These are phyloP conservation scores for Maniola jurtina DNA, from an alignment of 1,140 invertebrate genomes.

Conservation along the genomic window DNA sequence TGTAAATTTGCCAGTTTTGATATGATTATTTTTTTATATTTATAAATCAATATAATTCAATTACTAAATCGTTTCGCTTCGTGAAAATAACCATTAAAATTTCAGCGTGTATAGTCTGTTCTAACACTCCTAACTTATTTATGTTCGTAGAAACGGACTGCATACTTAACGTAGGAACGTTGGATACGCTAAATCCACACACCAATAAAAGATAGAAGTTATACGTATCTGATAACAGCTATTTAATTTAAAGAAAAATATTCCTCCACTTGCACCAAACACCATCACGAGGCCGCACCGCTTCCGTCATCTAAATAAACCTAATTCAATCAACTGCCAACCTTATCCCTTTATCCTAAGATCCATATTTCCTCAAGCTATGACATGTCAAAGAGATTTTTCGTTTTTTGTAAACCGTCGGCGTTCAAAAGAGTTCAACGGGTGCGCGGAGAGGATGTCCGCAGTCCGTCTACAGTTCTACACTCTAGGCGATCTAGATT, in stretches of 20 bases:
- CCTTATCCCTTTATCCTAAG: slow-evolving; percentile 35
- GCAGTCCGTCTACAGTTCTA: slow-evolving; percentile 24
- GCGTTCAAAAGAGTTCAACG: slow-evolving; percentile 65
- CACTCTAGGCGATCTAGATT: slow-evolving; percentile 40
- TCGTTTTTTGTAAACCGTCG: slow-evolving; percentile 46
- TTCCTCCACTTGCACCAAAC: slow-evolving; percentile 43
- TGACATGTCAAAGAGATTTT: slow-evolving; percentile 17
- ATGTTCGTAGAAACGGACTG: too few relatives aligned
- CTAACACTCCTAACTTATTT: too few relatives aligned
- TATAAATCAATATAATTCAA: too few relatives aligned
- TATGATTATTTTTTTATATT: too few relatives aligned
- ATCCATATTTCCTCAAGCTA: slow-evolving; percentile 20
- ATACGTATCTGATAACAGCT: too few relatives aligned
- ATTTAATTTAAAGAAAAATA: background rate
- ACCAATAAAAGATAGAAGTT: too few relatives aligned
- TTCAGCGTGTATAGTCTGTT: too few relatives aligned
- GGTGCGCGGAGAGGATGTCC: slow-evolving; percentile 61
- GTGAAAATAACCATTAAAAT: too few relatives aligned
- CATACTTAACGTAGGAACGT: too few relatives aligned
- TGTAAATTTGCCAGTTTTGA: too few relatives aligned
- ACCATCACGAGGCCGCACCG: slow-evolving; percentile 53
- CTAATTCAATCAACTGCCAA: slow-evolving; percentile 20
- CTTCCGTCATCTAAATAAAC: slow-evolving; percentile 57
- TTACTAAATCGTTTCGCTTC: too few relatives aligned
- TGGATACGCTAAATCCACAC: too few relatives aligned